These are phyloP conservation scores for Notarius lentiginosus DNA, from an alignment of 2,113 vertebrate genomes.

Conservation along the genomic window DNA sequence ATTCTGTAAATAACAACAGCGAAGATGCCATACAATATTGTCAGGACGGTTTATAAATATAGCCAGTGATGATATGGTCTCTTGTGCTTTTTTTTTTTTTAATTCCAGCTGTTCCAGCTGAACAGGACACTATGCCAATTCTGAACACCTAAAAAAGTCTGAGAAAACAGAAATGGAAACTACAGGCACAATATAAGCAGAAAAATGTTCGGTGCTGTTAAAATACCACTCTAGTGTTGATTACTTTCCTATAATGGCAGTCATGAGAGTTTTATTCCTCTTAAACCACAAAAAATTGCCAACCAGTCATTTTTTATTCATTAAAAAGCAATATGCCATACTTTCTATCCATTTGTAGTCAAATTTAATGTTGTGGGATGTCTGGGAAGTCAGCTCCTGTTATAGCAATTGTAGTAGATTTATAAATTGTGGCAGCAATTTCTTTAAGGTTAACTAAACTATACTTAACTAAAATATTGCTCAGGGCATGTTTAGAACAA, in stretches of 20 bases:
- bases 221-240: too few relatives aligned
- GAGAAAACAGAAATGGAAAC: not conserved
- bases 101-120: not conserved
- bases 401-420: not conserved
- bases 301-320: not conserved
- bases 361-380: not conserved
- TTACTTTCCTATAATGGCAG: too few relatives aligned
- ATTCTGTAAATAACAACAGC: slow-evolving; percentile 7
- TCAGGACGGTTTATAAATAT: not conserved
- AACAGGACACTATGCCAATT: not conserved
- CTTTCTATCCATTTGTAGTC: not conserved
- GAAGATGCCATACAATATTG: not conserved
- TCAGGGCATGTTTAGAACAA: too few relatives aligned
- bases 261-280: not conserved
- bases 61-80: not conserved
- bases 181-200: not conserved
- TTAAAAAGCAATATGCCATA: not conserved
- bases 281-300: not conserved
- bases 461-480: too few relatives aligned
- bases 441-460: too few relatives aligned
- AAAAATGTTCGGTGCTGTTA: not conserved
- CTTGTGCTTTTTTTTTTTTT: not conserved
- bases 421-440: too few relatives aligned
- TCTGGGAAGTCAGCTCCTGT: not conserved
- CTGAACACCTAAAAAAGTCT: not conserved